Base-by-base conservation (phyloP, 1,140 invertebrate species). In the Acyrthosiphon pisum region DNA sequence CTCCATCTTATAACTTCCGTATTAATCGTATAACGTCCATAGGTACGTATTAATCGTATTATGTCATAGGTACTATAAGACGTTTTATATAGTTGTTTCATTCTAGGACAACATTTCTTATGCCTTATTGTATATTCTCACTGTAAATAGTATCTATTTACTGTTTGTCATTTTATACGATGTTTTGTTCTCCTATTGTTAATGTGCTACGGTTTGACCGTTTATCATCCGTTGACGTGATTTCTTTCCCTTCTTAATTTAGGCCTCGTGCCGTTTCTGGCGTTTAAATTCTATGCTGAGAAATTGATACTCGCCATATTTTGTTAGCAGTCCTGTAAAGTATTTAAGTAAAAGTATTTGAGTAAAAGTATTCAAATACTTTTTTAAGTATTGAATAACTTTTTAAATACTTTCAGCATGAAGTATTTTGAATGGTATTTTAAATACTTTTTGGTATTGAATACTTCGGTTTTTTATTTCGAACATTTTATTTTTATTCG, bases 211-310 rank as follows among this genome's bases (percentile, higher is more conserved):
- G 22, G 41, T 83, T 83, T 50, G 68, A 26, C 53, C 76, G 91
- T 92, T 92, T 84, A 92, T 83, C 76, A 92, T 92, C n/a, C 9
- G 76, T 53, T 83, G 46, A 92, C 46, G 44, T 84, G 46, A n/a
- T 50, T 83, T 83, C 48, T 84, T 92, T 50, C n/a, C 68, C 90
- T 91, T 91, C 56, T 68, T 91, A 76, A 91, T 41, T 91, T 41
- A 91, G 60, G 53, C 41, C 41, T 91, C 56, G 44, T 81, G 44
- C 76, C n/a, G 68, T 92, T 68, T 41, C 11, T 60, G 44, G 37
- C 26, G 26, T 44, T 76, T 92, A 76, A 53, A 83, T 92, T 92
- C 68, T 35, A 37, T 37, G 18, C 50, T 48, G 22, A 89, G 2
- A 88, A 89, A 87, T 46, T 89, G 22, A 41, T 89, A 53, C 20